phyloP scores from a whole-genome alignment of 1,140 invertebrate genomes.

The Drosophila cardini region DNA sequence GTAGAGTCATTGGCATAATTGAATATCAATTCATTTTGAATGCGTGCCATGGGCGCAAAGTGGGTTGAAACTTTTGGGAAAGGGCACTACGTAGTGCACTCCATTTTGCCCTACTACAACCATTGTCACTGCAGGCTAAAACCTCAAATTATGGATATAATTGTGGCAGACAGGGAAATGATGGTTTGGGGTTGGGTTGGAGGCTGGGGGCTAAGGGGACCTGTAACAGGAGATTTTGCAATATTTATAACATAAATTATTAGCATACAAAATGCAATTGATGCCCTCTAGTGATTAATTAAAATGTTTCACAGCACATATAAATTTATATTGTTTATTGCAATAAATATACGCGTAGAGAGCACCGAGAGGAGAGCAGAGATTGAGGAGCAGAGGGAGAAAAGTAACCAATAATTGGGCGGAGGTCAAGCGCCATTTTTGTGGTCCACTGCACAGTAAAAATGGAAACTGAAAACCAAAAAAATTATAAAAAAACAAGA shows the following conservation, averaged over 20 bases:
- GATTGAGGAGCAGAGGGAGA: not conserved
- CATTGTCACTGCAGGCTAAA: conserved; percentile 32
- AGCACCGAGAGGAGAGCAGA: not conserved
- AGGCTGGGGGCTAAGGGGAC: not conserved
- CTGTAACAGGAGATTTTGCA: conserved; percentile 52
- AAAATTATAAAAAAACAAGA: too few relatives aligned
- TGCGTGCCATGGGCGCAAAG: conserved; percentile 30
- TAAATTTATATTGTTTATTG: conserved; percentile 81
- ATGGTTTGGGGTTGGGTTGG: not conserved
- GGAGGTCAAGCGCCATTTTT: conserved; percentile 57
- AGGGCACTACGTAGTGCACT: too few relatives aligned
- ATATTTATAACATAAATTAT: conserved; percentile 80
- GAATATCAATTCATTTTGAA: conserved; percentile 80
- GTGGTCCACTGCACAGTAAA: conserved; percentile 37
- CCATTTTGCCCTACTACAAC: not conserved
- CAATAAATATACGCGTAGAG: conserved; percentile 24
- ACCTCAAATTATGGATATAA: conserved; percentile 56
- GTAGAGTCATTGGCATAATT: conserved; percentile 67
- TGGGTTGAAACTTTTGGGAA: not conserved
- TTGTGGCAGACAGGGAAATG: conserved; percentile 1
- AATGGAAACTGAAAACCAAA: conserved; percentile 7
- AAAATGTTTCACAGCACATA: conserved; percentile 78
- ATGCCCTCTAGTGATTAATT: conserved; percentile 82
- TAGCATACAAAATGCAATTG: conserved; percentile 81
- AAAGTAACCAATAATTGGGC: conserved; percentile 36